Base-by-base conservation (phyloP, 2,888 invertebrate species). In the Ennomos erosarius region DNA sequence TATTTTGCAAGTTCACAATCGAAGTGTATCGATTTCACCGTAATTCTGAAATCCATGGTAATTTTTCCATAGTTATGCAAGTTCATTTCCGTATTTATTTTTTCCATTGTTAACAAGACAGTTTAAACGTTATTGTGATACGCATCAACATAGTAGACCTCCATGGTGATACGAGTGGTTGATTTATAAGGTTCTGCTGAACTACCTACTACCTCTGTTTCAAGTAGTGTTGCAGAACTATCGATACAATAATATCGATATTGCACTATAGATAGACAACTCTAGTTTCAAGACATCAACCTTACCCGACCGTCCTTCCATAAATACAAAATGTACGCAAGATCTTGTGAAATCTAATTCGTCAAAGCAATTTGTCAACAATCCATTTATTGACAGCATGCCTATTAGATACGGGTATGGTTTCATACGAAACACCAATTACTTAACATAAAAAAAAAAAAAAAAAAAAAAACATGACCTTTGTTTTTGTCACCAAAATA, bases 41-140 rank as follows among this genome's bases (percentile, higher is more conserved):
- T 55, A 43, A 49, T 59, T 49, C 40, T 48, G 47, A 54, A 57
- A 60, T 62, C 60, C 51, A 66, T 60, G 65, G 62, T 64, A 63
- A 66, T 64, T 56, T 61, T 63, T 50, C 64, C 59, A 50, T 57
- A 53, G 47, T 69, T 63, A 64, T 59, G 57, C 55, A 67, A 69
- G 35, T 33, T n/a, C 11, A 12, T 51, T 65, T 67, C 65, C 65
- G 63, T 47, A 48, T 13, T 26, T 50, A 40, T 51, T 54, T 57
- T 57, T 26, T 61, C 40, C 55, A 35, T 11, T 35, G 13, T 35
- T 3, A 16, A 37, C 12, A 44, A n/a, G 33, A 26, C 10, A 10
- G 43, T 26, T 26, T 26, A 26, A 26, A n/a, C n/a, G n/a, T n/a
- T n/a, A n/a, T n/a, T n/a, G n/a, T n/a, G n/a, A n/a, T 16, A 16